A percentile compares a stretch with the other conserved stretches of the same genome.
phyloP scores from a whole-genome alignment of 2,113 vertebrate genomes.

The Strix uralensis region DNA sequence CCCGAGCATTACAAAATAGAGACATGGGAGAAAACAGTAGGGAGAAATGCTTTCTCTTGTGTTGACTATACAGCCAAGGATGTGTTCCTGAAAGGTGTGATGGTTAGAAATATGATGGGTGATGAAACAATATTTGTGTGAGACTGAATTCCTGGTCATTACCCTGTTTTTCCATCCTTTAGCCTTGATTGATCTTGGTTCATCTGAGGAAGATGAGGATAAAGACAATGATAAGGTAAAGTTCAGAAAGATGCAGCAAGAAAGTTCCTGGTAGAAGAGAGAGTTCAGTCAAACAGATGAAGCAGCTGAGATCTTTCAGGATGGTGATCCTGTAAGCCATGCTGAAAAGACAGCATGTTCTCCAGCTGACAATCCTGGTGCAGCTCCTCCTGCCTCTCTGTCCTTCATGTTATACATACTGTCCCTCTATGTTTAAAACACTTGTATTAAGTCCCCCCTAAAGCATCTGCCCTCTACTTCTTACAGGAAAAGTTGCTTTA shows the following conservation, averaged over 20 bases:
- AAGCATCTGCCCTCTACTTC: neutral
- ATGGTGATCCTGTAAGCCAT: neutral
- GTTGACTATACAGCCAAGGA: neutral
- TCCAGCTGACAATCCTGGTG: neutral
- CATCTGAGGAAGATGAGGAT: neutral
- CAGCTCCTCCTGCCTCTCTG: neutral
- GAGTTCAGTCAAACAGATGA: neutral
- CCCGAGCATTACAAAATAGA: neutral
- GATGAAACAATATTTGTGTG: neutral
- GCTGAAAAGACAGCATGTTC: neutral
- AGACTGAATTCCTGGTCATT: neutral
- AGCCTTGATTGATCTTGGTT: neutral
- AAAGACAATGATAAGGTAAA: neutral
- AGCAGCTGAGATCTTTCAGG: neutral
- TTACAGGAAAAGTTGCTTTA: neutral
- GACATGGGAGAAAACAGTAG: neutral
- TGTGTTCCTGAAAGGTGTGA: neutral
- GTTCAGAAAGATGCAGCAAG: neutral
- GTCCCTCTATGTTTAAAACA: neutral
- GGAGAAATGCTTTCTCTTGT: neutral
- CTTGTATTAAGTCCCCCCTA: accelerated
- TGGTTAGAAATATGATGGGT: neutral
- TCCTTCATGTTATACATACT: neutral
- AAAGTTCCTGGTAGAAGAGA: neutral
- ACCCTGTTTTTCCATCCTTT: neutral